Conservation (phyloP, 2,797 vertebrate species). For the Molossus molossus region DNA sequence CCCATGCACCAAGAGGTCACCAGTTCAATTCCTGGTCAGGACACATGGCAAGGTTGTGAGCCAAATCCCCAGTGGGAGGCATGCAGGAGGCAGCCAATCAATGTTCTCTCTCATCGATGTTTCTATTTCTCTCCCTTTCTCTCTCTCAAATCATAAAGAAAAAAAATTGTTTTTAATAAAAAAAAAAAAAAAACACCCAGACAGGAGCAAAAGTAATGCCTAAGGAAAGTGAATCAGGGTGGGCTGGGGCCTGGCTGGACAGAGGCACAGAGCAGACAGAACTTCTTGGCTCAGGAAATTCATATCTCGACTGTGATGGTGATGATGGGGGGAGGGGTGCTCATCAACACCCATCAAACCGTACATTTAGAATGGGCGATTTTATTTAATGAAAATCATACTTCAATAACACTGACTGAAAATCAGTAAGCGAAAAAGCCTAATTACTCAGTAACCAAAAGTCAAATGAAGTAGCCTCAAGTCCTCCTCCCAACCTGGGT, state of each 20-base stretch:
- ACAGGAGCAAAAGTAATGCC: background rate
- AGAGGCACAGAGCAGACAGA: no score
- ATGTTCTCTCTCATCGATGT: no score
- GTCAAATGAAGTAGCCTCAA: background rate
- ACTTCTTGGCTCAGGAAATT: background rate
- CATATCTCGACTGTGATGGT: background rate
- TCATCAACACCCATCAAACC: background rate
- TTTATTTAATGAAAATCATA: background rate
- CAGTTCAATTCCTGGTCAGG: no score
- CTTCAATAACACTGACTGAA: background rate
- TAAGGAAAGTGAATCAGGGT: background rate
- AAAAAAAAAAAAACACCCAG: background rate
- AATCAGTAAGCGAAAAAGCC: background rate
- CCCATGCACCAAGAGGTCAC: no score
- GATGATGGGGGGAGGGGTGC: rapidly evolving
- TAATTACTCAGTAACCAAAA: background rate
- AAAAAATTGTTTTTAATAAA: no score
- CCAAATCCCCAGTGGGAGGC: no score
- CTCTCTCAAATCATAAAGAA: no score
- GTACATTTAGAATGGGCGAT: no score
- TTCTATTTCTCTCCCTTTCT: no score
- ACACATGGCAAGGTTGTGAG: background rate
- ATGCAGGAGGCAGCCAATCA: no score
- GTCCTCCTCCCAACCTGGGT: background rate
- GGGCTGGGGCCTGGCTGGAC: background rate